These are phyloP conservation scores for Polyploca ridens DNA, from an alignment of 2,888 invertebrate genomes.

Conservation along the genomic window DNA sequence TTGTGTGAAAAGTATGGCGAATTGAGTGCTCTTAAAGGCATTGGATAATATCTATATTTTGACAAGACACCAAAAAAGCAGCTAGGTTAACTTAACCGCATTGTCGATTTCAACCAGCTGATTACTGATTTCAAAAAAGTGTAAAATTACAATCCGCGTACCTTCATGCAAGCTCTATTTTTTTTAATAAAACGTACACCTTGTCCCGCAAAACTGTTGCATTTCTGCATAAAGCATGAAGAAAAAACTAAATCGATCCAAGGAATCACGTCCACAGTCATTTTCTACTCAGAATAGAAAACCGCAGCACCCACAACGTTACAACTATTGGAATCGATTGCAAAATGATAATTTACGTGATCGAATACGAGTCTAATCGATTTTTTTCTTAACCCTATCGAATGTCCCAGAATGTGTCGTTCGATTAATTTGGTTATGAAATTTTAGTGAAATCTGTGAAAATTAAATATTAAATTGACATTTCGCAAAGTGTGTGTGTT, in stretches of 20 bases:
- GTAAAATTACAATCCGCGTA: conserved; percentile 38
- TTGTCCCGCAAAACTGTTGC: conserved; percentile 66
- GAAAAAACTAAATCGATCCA: conserved; percentile 60
- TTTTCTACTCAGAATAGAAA: conserved; percentile 69
- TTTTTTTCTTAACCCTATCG: conserved; percentile 67
- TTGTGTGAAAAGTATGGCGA: too few relatives aligned
- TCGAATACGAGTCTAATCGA: conserved; percentile 70
- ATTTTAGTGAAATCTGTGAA: conserved; percentile 75
- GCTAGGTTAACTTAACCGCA: not conserved
- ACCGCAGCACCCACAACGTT: conserved; percentile 77
- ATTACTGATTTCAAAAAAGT: conserved; percentile 26
- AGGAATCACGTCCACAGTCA: conserved; percentile 74
- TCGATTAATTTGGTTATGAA: conserved; percentile 76
- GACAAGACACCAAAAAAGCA: not conserved
- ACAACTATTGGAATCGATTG: conserved; percentile 75
- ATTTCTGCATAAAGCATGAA: conserved; percentile 41
- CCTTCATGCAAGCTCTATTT: conserved; percentile 63
- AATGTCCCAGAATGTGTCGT: conserved; percentile 63
- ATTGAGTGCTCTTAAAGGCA: too few relatives aligned
- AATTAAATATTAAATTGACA: conserved; percentile 64
- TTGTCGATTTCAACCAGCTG: conserved; percentile 15
- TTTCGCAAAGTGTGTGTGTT: conserved; percentile 65
- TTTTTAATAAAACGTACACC: conserved; percentile 65
- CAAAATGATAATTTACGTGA: conserved; percentile 80
- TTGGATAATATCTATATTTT: not conserved